Evolutionary conservation across 2,888 invertebrate species (phyloP).

Genomic region (Trisateles emortualis): DNA sequence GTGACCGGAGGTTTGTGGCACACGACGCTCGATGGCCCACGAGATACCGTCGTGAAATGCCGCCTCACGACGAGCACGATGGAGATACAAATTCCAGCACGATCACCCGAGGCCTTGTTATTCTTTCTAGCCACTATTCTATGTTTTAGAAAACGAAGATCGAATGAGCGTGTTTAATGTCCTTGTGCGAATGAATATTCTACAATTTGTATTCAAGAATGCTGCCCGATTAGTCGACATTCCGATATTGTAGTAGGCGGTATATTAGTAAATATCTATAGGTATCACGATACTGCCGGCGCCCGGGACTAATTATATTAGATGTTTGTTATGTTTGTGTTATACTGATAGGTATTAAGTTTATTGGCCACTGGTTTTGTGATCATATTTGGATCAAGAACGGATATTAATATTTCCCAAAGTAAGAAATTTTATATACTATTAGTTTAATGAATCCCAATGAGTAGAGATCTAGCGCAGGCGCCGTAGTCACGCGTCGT

Average conservation of each 20-base stretch:
- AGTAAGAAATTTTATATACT: constrained; percentile 13
- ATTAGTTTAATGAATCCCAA: constrained; percentile 14
- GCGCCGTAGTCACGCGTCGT: constrained; percentile 12
- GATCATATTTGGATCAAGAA: not conserved
- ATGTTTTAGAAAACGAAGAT: constrained; percentile 42
- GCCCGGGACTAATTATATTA: constrained; percentile 69
- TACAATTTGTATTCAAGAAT: constrained; percentile 79
- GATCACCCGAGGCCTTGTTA: constrained; percentile 63
- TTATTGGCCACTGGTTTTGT: constrained; percentile 13
- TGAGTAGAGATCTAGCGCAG: constrained; percentile 7
- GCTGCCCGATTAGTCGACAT: constrained; percentile 79
- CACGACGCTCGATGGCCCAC: constrained; percentile 73
- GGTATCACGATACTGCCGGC: constrained; percentile 68
- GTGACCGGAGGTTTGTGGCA: constrained; percentile 80
- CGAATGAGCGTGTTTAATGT: constrained; percentile 59
- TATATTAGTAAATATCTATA: constrained; percentile 79
- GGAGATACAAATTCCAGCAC: constrained; percentile 72
- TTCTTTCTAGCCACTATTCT: constrained; percentile 46
- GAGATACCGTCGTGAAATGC: constrained; percentile 83
- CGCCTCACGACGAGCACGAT: constrained; percentile 79
- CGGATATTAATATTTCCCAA: not conserved
- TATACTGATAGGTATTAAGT: constrained; percentile 15
- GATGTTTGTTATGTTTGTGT: constrained; percentile 47
- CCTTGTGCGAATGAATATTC: constrained; percentile 73
- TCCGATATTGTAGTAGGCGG: constrained; percentile 70